A percentile compares a stretch with the other conserved stretches of the same genome.
Evolutionary conservation across 1,140 invertebrate genomes (phyloP).

Genomic region (Homarus americanus): DNA sequence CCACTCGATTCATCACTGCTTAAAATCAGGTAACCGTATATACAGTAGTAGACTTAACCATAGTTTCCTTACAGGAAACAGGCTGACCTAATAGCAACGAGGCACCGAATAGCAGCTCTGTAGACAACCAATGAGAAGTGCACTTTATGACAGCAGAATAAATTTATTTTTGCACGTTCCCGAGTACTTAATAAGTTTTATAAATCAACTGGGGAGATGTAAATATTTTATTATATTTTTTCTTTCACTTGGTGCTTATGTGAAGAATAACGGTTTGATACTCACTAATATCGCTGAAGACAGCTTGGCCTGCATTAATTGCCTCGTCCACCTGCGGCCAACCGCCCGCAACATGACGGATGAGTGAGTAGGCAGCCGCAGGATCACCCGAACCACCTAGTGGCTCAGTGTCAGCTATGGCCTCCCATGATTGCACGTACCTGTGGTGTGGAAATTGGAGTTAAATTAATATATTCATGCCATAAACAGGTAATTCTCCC

Average conservation of each 20-base stretch:
- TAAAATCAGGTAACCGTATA: too few species aligned
- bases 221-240: neutral
- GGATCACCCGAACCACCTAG: conserved; percentile 13
- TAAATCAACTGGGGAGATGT: too few species aligned
- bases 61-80: too few species aligned
- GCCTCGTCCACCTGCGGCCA: conserved; percentile 40
- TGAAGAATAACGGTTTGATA: neutral
- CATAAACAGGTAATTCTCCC: neutral
- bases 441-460: neutral
- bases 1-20: too few species aligned
- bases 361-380: conserved; percentile 14
- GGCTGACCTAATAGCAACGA: too few species aligned
- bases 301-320: neutral
- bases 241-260: too few species aligned
- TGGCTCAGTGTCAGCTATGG: neutral
- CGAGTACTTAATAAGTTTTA: too few species aligned
- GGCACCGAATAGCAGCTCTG: too few species aligned
- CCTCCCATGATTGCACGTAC: conserved; percentile 49
- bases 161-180: too few species aligned
- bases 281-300: conserved; percentile 34
- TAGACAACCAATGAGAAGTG: too few species aligned
- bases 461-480: neutral
- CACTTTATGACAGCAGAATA: too few species aligned
- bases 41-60: too few species aligned
- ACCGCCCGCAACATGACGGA: conserved; percentile 23